phyloP scores from a whole-genome alignment of 2,113 vertebrate species.

The crab-eating macaque (Macaca fascicularis) region T2T-MFA8v1.1 NC_088375.1:74082501-74083000 shows the following conservation, averaged over 20 bases:
- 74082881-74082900: slow-evolving; percentile 72
- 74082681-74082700: neutral
- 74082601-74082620: neutral
- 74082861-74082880: slow-evolving; percentile 78
- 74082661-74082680: neutral
- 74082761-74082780: slow-evolving; percentile 61
- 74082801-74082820: slow-evolving; percentile 69
- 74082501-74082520: neutral
- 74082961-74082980: slow-evolving; percentile 79
- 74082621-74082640: neutral
- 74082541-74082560: neutral
- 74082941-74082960: slow-evolving; percentile 77
- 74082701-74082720: slow-evolving; percentile 23
- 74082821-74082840: slow-evolving; percentile 65
- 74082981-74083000: slow-evolving; percentile 76
- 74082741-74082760: slow-evolving; percentile 36
- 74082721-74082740: slow-evolving; percentile 37
- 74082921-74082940: slow-evolving; percentile 76
- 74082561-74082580: neutral
- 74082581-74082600: neutral
- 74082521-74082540: neutral
- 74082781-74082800: slow-evolving; percentile 67
- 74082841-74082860: slow-evolving; percentile 78
- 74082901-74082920: slow-evolving; percentile 76
- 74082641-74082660: neutral